Conservation (phyloP, 2,113 vertebrate genomes). For the Erinaceus europaeus region DNA sequence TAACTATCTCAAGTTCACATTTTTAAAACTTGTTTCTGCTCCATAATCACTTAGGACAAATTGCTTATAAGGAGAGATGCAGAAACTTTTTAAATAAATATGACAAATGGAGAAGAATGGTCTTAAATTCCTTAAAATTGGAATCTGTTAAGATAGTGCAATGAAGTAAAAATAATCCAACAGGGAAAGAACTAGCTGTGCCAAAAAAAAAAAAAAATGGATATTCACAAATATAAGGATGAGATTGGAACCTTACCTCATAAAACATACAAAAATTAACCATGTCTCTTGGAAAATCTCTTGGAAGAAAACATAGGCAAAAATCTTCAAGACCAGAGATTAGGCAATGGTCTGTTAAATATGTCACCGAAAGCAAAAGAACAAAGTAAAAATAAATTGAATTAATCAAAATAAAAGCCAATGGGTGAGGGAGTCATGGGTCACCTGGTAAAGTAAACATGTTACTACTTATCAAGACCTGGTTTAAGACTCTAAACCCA, state of each 20-base stretch:
- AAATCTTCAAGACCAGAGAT: no score
- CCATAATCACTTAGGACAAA: neutral
- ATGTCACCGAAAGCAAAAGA: no score
- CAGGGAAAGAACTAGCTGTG: neutral
- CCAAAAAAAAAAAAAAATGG: neutral
- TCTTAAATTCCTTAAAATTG: neutral
- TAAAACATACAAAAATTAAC: neutral
- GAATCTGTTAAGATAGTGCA: neutral
- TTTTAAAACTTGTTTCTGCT: neutral
- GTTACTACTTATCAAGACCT: no score
- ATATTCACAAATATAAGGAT: neutral
- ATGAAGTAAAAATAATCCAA: neutral
- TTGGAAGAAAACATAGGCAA: no score
- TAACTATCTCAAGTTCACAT: neutral
- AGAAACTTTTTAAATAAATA: constrained; percentile 11
- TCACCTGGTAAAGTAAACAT: no score
- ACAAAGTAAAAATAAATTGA: no score
- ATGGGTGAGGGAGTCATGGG: no score
- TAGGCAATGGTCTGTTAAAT: no score
- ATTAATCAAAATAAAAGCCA: no score
- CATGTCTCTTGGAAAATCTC: no score
- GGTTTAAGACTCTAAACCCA: no score
- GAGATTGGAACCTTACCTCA: neutral
- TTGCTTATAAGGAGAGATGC: neutral
- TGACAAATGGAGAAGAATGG: neutral